Evolutionary conservation across 2,888 invertebrate genomes (phyloP).

Genomic region (Luperina nickerlii): DNA sequence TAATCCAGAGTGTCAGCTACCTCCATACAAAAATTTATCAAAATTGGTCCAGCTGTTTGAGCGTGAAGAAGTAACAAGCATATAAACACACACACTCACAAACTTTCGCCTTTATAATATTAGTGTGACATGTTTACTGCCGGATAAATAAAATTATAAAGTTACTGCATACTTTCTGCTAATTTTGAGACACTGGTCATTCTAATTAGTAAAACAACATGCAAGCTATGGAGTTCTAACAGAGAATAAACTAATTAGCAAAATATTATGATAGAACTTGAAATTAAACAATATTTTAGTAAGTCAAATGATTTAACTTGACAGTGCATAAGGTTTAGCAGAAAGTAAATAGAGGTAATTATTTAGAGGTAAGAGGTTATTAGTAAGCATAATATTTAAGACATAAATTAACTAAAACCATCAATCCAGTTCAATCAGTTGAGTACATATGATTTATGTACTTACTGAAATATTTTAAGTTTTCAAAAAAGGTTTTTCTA

Average conservation of each 20-base stretch:
- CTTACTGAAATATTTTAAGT: not conserved
- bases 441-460: not conserved
- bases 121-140: too few relatives aligned
- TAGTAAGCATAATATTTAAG: too few relatives aligned
- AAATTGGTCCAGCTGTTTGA: too few relatives aligned
- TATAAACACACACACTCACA: too few relatives aligned
- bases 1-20: too few relatives aligned
- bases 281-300: not conserved
- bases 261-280: not conserved
- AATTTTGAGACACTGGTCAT: not conserved
- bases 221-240: not conserved
- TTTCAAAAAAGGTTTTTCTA: not conserved
- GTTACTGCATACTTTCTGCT: not conserved
- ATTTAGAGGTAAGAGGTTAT: too few relatives aligned
- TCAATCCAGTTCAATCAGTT: not conserved
- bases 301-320: not conserved
- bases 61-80: too few relatives aligned
- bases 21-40: too few relatives aligned
- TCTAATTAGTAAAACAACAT: not conserved
- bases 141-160: not conserved
- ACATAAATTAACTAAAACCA: not conserved
- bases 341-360: not conserved
- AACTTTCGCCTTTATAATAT: too few relatives aligned
- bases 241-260: not conserved
- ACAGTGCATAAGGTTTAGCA: not conserved